Evolutionary conservation across 2,113 vertebrate genomes (phyloP).

Genomic region (Sinocyclocheilus rhinocerous): DNA sequence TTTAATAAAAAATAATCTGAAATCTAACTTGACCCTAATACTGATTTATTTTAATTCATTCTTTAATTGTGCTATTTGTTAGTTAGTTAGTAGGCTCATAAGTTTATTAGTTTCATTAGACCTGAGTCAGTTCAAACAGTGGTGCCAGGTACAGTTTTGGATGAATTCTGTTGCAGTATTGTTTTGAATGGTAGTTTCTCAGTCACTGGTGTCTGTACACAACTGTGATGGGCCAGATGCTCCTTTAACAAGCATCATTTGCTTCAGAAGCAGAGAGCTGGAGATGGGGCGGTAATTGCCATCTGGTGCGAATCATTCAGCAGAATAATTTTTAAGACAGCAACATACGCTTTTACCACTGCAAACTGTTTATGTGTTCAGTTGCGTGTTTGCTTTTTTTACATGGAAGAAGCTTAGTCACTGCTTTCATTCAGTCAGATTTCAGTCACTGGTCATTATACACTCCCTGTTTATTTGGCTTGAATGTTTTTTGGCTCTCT

Average conservation of each 20-base stretch:
- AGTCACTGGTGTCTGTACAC: conserved; percentile 52
- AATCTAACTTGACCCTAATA: background rate
- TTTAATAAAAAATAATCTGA: background rate
- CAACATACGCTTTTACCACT: conserved; percentile 56
- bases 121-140: background rate
- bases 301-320: conserved; percentile 69
- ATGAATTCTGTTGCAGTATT: background rate
- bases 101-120: background rate
- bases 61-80: background rate
- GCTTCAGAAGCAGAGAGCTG: conserved; percentile 62
- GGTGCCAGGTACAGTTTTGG: background rate
- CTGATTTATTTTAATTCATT: background rate
- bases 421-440: conserved; percentile 30
- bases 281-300: conserved; percentile 66
- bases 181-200: conserved; percentile 25
- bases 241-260: conserved; percentile 69
- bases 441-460: conserved; percentile 28
- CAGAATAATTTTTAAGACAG: conserved; percentile 48
- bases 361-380: conserved; percentile 42
- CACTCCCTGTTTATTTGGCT: background rate
- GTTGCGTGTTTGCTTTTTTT: conserved; percentile 29
- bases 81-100: background rate
- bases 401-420: conserved; percentile 7
- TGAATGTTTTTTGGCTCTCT: background rate
- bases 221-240: conserved; percentile 70